Evolutionary conservation across 2,888 invertebrate species (phyloP).

Genomic region (Mellilla xanthometata): DNA sequence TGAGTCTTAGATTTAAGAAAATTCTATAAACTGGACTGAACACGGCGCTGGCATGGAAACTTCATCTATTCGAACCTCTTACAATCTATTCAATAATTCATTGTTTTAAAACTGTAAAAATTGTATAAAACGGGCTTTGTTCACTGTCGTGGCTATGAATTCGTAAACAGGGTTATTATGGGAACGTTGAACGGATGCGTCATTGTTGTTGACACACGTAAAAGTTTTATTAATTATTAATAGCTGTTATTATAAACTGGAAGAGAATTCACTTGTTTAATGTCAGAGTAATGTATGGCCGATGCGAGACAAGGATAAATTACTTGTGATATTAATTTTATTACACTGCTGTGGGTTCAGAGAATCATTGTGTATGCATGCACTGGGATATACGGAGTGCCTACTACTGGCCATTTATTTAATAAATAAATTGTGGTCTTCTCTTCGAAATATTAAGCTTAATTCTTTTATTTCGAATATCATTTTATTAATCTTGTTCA

Average conservation of each 20-base stretch:
- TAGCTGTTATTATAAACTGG: conserved; percentile 36
- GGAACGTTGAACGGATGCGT: conserved; percentile 36
- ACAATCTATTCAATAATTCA: conserved; percentile 36
- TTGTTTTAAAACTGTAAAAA: conserved; percentile 37
- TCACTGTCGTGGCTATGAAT: conserved; percentile 36
- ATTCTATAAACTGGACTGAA: conserved; percentile 48
- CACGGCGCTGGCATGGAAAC: conserved; percentile 39
- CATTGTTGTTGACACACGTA: conserved; percentile 41
- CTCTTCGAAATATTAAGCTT: too few relatives aligned
- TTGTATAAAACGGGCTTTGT: conserved; percentile 36
- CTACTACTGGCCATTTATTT: conserved; percentile 16
- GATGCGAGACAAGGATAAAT: conserved; percentile 49
- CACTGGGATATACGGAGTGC: conserved; percentile 38
- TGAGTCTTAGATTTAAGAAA: conserved; percentile 55
- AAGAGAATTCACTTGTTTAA: conserved; percentile 28
- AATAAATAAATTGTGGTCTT: too few relatives aligned
- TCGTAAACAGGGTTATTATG: conserved; percentile 34
- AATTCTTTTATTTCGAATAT: too few relatives aligned
- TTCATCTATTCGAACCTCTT: conserved; percentile 11
- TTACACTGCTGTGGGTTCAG: conserved; percentile 40
- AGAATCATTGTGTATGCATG: conserved; percentile 48
- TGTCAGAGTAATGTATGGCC: conserved; percentile 36
- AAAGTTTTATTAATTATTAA: conserved; percentile 49
- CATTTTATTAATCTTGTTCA: too few relatives aligned
- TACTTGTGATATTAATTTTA: conserved; percentile 53